These are phyloP conservation scores for Imbricaverruca yamaguchii DNA, from an alignment of 2,888 invertebrate genomes.

Conservation along the genomic window DNA sequence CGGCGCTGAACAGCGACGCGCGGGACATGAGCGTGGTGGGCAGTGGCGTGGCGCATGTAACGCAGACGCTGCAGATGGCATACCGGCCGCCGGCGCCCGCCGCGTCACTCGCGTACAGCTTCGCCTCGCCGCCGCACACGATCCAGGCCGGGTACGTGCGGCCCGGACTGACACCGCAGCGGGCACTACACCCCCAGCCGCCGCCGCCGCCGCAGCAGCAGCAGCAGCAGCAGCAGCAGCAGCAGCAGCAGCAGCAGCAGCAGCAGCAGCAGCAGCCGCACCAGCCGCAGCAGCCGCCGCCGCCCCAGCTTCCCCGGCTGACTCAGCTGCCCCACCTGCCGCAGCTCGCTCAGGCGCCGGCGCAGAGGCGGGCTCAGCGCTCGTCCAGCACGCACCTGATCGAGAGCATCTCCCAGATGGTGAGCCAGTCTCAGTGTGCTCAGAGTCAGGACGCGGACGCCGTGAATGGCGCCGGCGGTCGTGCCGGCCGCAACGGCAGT, in stretches of 20 bases:
- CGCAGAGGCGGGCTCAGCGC: neutral
- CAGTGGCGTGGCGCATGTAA: neutral
- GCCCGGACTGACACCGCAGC: no score
- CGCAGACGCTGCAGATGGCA: no score
- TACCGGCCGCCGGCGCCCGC: neutral
- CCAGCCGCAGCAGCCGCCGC: neutral
- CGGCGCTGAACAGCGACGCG: neutral
- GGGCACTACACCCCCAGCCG: neutral
- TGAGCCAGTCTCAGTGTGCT: neutral
- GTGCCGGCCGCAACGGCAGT: neutral
- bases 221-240: neutral
- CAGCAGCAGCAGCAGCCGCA: neutral
- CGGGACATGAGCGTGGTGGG: neutral
- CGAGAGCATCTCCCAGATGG: conserved; percentile 1
- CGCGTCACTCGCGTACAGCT: neutral
- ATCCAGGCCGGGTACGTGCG: neutral
- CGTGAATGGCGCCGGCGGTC: neutral
- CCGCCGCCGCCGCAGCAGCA: neutral
- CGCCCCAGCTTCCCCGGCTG: neutral
- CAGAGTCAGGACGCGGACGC: neutral
- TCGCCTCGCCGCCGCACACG: neutral
- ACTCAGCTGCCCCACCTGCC: neutral
- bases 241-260: neutral
- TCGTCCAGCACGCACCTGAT: neutral
- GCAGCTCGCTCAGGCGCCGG: neutral